Percentiles rank a stretch among this genome's conserved stretches.
These are phyloP conservation scores for Polyergus mexicanus DNA, from an alignment of 1,140 invertebrate genomes.

Conservation along the genomic window DNA sequence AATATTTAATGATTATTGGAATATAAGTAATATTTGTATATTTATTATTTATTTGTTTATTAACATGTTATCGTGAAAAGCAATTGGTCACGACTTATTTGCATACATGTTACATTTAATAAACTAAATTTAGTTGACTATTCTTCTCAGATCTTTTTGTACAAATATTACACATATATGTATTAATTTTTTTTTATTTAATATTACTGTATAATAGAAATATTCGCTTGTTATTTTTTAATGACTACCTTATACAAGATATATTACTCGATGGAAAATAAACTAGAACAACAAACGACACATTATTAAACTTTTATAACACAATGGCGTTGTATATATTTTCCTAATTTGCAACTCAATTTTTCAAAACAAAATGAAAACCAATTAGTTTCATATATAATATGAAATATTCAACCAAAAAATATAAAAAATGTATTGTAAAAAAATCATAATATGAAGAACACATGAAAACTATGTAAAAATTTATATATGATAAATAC, in stretches of 20 bases:
- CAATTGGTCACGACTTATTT: slow-evolving; percentile 53
- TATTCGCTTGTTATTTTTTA: slow-evolving; percentile 43
- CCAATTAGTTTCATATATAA: not conserved
- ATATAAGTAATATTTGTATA: slow-evolving; percentile 63
- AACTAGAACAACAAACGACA: slow-evolving; percentile 35
- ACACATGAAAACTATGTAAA: not conserved
- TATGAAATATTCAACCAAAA: not conserved
- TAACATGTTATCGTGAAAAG: slow-evolving; percentile 59
- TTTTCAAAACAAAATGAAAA: not conserved
- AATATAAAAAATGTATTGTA: not conserved
- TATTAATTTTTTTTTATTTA: slow-evolving; percentile 18
- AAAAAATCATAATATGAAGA: not conserved
- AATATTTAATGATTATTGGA: slow-evolving; percentile 69
- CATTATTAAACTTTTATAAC: slow-evolving; percentile 20
- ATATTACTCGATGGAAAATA: slow-evolving; percentile 46
- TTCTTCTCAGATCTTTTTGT: slow-evolving; percentile 32
- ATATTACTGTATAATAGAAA: slow-evolving; percentile 31
- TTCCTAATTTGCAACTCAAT: slow-evolving; percentile 17
- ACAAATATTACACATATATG: slow-evolving; percentile 35
- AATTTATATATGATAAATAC: not conserved
- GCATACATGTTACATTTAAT: slow-evolving; percentile 63
- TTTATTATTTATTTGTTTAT: slow-evolving; percentile 66
- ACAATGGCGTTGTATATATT: slow-evolving; percentile 20
- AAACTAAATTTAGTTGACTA: slow-evolving; percentile 59
- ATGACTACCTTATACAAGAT: slow-evolving; percentile 46